phyloP scores from a whole-genome alignment of 2,797 vertebrate species.

The Spinibarbus caldwelli region DNA sequence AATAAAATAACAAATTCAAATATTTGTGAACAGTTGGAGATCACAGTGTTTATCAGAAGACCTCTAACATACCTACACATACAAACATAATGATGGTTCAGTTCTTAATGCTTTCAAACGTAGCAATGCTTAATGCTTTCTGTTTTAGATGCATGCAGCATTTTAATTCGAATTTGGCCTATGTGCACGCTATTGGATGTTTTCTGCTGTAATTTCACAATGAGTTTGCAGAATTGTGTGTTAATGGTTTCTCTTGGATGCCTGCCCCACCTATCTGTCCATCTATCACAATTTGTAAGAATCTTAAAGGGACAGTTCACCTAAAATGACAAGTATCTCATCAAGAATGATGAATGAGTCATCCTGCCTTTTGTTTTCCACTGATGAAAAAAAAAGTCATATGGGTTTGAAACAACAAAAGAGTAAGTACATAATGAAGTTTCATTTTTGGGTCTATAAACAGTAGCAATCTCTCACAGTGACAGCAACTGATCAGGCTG shows the following conservation, averaged over 20 bases:
- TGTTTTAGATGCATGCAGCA: neutral
- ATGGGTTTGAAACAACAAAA: conserved; percentile 1
- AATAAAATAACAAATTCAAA: neutral
- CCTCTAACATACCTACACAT: neutral
- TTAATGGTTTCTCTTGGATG: neutral
- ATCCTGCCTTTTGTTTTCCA: neutral
- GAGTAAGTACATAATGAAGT: neutral
- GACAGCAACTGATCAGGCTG: neutral
- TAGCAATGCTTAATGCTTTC: neutral
- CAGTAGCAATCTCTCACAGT: neutral
- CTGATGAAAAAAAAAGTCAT: neutral
- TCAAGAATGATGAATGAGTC: neutral
- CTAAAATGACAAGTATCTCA: neutral
- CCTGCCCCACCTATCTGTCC: neutral
- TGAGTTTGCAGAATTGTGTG: neutral
- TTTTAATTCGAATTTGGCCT: neutral
- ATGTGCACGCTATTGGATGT: neutral
- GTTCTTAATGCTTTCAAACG: neutral
- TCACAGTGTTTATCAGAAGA: neutral
- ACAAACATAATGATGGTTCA: neutral
- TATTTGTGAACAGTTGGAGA: neutral
- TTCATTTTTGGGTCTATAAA: neutral
- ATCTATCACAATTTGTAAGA: neutral
- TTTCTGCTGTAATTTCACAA: neutral
- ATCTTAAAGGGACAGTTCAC: conserved; percentile 13